Evolutionary conservation across 35 echinoderm and acorn worm species (phyloP), one percentile per base, ranked within the genome.

Genomic region (Chiridota heheva): DNA sequence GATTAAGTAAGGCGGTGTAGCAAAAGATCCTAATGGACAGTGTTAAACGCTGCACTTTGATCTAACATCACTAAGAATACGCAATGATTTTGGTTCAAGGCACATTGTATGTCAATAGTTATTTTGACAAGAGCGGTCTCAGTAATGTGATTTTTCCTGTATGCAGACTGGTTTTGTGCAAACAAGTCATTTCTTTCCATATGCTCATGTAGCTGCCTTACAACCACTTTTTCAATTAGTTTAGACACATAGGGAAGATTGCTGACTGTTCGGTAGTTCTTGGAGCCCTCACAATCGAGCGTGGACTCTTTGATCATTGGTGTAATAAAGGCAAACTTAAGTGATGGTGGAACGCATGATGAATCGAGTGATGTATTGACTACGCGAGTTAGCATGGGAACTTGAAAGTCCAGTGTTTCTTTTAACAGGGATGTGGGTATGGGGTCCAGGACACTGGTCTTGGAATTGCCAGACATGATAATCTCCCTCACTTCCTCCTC

Each of bases 11-110:
- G 69, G 2, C 48, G 40, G 29, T 65, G 13, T n/a, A 90, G 61
- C 7, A 90, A 33, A 38, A 90, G 47, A 17, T 22, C 33, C 40
- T 84, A 72, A 42, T 75, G 33, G 8, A 90, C 68, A 66, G 80
- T 83, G 60, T 90, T 80, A 77, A 90, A 90, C 18, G 80, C 87
- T 27, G 81, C 79, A 77, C 49, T 63, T 27, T 71, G 80, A 27
- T 84, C 80, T 42, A 84, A 38, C 35, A 84, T 32, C 28, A 90
- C 68, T 36, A 82, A 43, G 41, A 89, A 48, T 7, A 69, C 48
- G 0, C 63, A 30, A 47, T 63, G 42, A 57, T 65, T 12, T 16
- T 74, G 18, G 30, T 62, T 44, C 29, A 80, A 30, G 29, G 57
- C 58, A 20, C 61, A 13, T 40, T 61, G 67, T 44, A 81, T 71